Base-by-base conservation (phyloP, 2,888 invertebrate genomes). In the Macrosoma leucophasiata region DNA sequence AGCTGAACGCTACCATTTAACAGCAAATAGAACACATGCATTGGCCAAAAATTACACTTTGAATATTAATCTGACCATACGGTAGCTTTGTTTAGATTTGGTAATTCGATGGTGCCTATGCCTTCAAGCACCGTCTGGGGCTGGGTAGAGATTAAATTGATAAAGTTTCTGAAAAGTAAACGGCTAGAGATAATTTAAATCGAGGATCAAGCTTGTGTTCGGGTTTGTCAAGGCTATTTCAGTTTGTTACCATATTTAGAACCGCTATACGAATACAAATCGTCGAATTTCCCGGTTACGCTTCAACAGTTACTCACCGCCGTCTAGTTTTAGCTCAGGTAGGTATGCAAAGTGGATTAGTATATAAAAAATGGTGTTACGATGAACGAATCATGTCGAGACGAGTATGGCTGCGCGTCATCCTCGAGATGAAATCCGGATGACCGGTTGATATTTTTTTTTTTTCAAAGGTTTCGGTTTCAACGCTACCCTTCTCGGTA, bases 401-500 rank as follows among this genome's bases (percentile, higher is more conserved):
- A 82, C 81, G 57, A 75, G 82, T 73, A 62, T 51, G 31, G 23
- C 60, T 53, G 54, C 56, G 56, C 71, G 65, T 71, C 70, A 70
- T 64, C 53, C 58, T 66, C 60, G n/a, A 47, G 48, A 57, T 69
- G 62, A 65, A 62, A 70, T 75, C 74, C 70, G 67, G 65, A 75
- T 71, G 69, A 72, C 68, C 57, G 50, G 75, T 73, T 75, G 69
- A 65, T 52, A 44, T 66, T 68, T 70, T 71, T 73, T 75, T 74
- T 68, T 68, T 62, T 59, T 64, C n/a, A n/a, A 63, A 62, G 71
- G 76, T 71, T 77, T 76, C 61, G 71, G 66, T 77, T 78, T 77
- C 75, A 72, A 58, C 71, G 68, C 55, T 58, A 78, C 81, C 82
- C 78, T 76, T 71, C 72, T 78, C 79, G 76, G 51, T 48, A 44